These are phyloP conservation scores for Florisuga fusca DNA, from an alignment of 2,797 vertebrate species.

Conservation along the genomic window DNA sequence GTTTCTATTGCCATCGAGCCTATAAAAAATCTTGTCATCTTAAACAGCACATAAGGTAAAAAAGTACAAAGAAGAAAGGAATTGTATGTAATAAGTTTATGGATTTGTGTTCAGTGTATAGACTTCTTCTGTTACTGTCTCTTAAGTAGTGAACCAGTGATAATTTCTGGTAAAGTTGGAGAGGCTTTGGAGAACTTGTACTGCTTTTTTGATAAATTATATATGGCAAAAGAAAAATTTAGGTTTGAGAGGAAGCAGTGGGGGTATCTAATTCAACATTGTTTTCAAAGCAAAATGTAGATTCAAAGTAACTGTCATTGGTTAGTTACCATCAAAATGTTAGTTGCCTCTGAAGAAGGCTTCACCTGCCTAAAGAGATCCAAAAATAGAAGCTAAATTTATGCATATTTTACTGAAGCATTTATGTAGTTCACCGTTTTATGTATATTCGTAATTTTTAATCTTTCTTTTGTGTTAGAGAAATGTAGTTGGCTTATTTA, in stretches of 20 bases:
- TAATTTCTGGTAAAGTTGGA: neutral
- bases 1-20: conserved; percentile 93
- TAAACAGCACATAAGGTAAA: conserved; percentile 97
- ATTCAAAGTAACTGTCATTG: neutral
- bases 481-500: neutral
- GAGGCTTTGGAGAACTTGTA: neutral
- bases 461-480: neutral
- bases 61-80: neutral
- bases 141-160: neutral
- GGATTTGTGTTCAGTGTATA: neutral
- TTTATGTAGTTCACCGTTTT: neutral
- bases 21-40: conserved; percentile 99
- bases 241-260: neutral
- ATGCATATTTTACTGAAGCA: neutral
- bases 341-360: neutral
- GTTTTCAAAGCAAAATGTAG: neutral
- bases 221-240: neutral
- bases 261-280: neutral
- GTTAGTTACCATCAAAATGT: neutral
- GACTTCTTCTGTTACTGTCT: neutral
- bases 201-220: neutral
- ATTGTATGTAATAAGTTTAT: neutral
- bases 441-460: neutral
- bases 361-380: neutral
- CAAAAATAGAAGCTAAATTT: neutral